Evolutionary conservation across 1,140 invertebrate genomes (phyloP), one percentile per base, ranked within the genome.

Genomic region (Drosophila ironensis): DNA sequence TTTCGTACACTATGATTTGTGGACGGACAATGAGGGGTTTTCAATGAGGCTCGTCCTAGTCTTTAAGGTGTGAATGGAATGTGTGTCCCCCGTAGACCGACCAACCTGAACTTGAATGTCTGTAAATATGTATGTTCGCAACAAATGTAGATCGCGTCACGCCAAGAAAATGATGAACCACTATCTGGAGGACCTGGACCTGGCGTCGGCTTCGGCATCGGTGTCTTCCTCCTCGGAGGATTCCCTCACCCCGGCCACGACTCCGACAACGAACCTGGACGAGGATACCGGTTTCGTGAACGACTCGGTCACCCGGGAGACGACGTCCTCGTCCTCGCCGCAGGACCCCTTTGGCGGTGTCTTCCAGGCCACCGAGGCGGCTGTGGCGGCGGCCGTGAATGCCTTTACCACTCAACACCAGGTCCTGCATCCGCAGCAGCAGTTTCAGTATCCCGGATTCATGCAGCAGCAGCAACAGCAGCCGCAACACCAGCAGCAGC

Each of bases 281-380:
- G 78, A 77, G 50, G 78, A 82, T 20, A 84, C 78, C 8, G 77
- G 77, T 30, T 77, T 82, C n/a, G 78, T 60, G 16, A 82, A 76
- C 33, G 78, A 84, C 30, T 4, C 2, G 2, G 25, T 12, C 35
- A 77, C 14, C 57, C 2, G 33, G 33, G 33, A 37, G 48, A 8
- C 70, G n/a, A 2, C 25, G 45, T 4, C 51, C 14, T 6, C 16
- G 5, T 24, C 27, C n/a, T 47, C 56, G 9, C 11, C 30, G 11
- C 30, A 33, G 8, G 70, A 81, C 14, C 64, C 72, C 0, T 78
- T 78, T 51, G 63, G 75, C 7, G 41, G 71, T 11, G 48, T 77
- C 6, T 70, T 81, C 2, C 72, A 75, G 37, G 72, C 70, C 28
- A 69, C 70, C 17, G 45, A 68, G 14, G 68, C 64, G 19, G 51